These are phyloP conservation scores for Mixornis gularis DNA, from an alignment of 2,113 vertebrate genomes.

Conservation along the genomic window DNA sequence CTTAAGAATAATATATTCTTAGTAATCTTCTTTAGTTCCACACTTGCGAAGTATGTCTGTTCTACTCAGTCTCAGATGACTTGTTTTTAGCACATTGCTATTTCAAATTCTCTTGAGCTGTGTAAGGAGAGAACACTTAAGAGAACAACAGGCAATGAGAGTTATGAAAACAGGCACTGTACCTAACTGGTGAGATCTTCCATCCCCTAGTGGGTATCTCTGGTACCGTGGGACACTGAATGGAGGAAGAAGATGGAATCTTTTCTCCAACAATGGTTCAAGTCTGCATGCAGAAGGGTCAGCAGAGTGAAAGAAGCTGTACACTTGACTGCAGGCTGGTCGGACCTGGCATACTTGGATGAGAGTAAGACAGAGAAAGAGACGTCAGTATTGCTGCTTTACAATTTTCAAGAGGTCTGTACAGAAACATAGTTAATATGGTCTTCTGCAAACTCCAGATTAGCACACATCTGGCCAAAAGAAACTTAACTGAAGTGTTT, in stretches of 20 bases:
- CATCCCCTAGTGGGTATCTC: slow-evolving; percentile 76
- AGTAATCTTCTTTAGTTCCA: neutral
- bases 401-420: neutral
- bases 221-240: slow-evolving; percentile 79
- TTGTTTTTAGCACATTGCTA: neutral
- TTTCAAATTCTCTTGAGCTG: neutral
- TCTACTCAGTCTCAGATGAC: neutral
- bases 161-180: neutral
- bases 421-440: neutral
- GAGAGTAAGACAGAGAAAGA: neutral
- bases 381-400: neutral
- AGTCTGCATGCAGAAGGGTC: slow-evolving; percentile 79
- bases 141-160: neutral
- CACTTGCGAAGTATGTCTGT: neutral
- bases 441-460: neutral
- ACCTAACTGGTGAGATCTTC: slow-evolving; percentile 77
- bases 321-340: slow-evolving; percentile 78
- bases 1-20: neutral
- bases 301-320: slow-evolving; percentile 81
- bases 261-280: slow-evolving; percentile 76
- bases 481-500: neutral
- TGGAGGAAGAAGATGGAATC: slow-evolving; percentile 76
- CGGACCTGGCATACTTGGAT: slow-evolving; percentile 71
- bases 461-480: neutral
- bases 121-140: neutral